phyloP scores from a whole-genome alignment of 1,140 invertebrate species.

The Plutomurus gul region DNA sequence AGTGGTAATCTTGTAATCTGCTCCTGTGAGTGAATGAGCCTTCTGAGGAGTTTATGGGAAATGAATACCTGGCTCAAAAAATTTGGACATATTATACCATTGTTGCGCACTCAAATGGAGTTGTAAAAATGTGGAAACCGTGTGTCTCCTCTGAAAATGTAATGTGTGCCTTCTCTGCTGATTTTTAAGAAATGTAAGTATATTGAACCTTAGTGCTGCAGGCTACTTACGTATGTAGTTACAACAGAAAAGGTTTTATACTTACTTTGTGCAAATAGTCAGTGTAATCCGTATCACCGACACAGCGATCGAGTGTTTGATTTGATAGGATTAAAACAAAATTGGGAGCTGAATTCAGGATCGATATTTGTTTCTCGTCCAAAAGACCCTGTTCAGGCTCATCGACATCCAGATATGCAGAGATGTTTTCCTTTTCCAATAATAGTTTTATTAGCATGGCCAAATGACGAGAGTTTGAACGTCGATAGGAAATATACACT shows the following conservation, averaged over 20 bases:
- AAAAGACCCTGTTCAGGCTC: neutral
- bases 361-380: neutral
- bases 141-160: too few relatives aligned
- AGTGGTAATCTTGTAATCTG: too few relatives aligned
- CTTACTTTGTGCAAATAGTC: neutral
- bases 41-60: too few relatives aligned
- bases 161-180: too few relatives aligned
- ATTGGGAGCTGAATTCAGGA: neutral
- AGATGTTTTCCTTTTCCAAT: neutral
- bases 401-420: neutral
- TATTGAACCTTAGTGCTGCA: too few relatives aligned
- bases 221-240: too few relatives aligned
- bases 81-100: too few relatives aligned
- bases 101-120: too few relatives aligned
- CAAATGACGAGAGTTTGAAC: neutral
- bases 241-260: neutral
- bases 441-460: neutral
- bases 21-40: too few relatives aligned
- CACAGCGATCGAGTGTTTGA: neutral
- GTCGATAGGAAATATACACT: neutral
- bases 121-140: too few relatives aligned
- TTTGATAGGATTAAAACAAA: neutral
- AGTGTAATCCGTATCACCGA: neutral
- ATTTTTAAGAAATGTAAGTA: too few relatives aligned
- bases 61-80: too few relatives aligned